phyloP scores from a whole-genome alignment of 2,113 vertebrate genomes.

The Podarcis raffonei region DNA sequence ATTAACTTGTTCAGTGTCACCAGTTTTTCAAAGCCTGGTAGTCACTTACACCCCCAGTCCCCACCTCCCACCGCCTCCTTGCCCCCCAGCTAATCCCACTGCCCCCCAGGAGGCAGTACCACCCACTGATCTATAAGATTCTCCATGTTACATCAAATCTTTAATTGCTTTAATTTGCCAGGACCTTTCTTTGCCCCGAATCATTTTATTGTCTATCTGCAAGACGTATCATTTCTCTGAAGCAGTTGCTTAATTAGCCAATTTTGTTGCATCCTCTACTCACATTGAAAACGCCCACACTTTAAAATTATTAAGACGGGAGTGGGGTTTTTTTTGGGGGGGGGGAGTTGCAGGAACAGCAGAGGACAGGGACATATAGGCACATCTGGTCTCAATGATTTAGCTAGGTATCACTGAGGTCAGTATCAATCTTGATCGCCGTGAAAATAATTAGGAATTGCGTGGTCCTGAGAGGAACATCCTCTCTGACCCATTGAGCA shows the following conservation, averaged over 20 bases:
- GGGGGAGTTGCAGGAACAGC: background rate
- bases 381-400: background rate
- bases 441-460: no score
- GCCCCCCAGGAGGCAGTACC: background rate
- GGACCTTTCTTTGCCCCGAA: background rate
- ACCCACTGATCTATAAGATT: background rate
- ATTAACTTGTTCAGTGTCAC: no score
- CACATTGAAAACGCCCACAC: background rate
- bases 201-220: background rate
- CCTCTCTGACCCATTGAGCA: background rate
- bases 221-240: background rate
- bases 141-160: background rate
- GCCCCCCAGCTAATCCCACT: background rate
- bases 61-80: background rate
- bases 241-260: background rate
- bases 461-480: background rate
- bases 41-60: no score
- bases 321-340: background rate
- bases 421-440: background rate
- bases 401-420: background rate
- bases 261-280: background rate
- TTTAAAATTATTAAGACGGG: rapidly evolving
- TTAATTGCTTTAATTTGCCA: background rate
- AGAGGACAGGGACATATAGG: background rate
- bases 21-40: no score